Evolutionary conservation across 1,140 invertebrate species (phyloP).

Genomic region (Aphaenogaster ashmeadi): DNA sequence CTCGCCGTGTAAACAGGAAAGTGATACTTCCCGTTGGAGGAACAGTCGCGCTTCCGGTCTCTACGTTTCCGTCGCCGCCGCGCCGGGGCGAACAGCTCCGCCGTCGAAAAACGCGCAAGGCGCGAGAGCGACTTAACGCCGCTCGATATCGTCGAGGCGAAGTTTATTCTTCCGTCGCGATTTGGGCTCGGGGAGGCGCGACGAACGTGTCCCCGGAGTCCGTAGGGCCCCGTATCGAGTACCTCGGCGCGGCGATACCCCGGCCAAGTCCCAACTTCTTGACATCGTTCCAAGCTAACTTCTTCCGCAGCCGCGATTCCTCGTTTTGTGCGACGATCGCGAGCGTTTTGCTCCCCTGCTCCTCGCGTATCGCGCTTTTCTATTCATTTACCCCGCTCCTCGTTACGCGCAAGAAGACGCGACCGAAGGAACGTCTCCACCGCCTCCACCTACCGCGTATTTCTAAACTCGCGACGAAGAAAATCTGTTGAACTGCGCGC

Average conservation of each 20-base stretch:
- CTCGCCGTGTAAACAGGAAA: constrained; percentile 64
- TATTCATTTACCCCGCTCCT: constrained; percentile 56
- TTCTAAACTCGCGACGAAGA: constrained; percentile 46
- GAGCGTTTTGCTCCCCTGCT: constrained; percentile 12
- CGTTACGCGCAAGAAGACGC: constrained; percentile 49
- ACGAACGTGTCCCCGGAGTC: neutral
- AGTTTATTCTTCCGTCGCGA: constrained; percentile 52
- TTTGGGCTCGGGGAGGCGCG: neutral
- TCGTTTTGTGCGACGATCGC: constrained; percentile 6
- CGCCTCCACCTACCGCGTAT: constrained; percentile 8
- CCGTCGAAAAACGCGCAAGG: constrained; percentile 40
- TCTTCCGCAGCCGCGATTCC: constrained; percentile 25
- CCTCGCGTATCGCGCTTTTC: constrained; percentile 25
- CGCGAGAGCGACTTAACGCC: constrained; percentile 52
- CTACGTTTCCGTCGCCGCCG: constrained; percentile 46
- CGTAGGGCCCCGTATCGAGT: constrained; percentile 1
- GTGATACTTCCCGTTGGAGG: constrained; percentile 55
- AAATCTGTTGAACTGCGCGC: constrained; percentile 48
- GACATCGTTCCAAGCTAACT: constrained; percentile 58
- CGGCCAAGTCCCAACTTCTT: constrained; percentile 48
- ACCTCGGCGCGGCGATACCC: neutral
- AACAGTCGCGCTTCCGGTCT: constrained; percentile 58
- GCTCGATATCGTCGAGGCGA: constrained; percentile 36
- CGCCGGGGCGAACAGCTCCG: neutral
- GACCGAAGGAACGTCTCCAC: neutral